phyloP scores from a whole-genome alignment of 2,888 invertebrate species.

The Mycogona germanica region DNA sequence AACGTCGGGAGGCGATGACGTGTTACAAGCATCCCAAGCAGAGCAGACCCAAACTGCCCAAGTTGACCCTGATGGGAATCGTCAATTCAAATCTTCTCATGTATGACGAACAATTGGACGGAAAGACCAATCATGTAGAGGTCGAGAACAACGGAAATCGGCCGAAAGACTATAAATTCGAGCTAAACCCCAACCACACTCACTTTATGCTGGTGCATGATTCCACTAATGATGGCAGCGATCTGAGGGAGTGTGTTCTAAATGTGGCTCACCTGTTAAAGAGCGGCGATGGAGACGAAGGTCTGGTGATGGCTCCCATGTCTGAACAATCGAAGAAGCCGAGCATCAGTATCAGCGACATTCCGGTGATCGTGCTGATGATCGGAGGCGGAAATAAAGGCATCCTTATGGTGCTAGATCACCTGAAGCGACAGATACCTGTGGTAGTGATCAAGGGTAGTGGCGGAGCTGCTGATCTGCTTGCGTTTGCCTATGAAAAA shows the following conservation, averaged over 20 bases:
- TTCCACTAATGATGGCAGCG: conserved; percentile 25
- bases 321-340: conserved; percentile 13
- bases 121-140: conserved; percentile 21
- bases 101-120: conserved; percentile 23
- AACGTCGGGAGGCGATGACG: conserved; percentile 25
- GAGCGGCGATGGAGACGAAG: conserved; percentile 10
- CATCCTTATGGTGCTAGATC: conserved; percentile 31
- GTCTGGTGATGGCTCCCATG: no score
- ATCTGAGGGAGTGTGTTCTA: conserved; percentile 24
- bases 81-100: conserved; percentile 24
- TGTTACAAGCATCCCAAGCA: conserved; percentile 22
- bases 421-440: conserved; percentile 33
- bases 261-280: conserved; percentile 24
- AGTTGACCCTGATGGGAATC: conserved; percentile 30
- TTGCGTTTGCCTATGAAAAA: conserved; percentile 33
- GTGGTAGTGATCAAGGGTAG: conserved; percentile 34
- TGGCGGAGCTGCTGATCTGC: conserved; percentile 33
- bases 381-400: conserved; percentile 33
- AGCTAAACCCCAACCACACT: conserved; percentile 33
- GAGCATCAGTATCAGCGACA: conserved; percentile 22
- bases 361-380: conserved; percentile 34
- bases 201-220: conserved; percentile 32
- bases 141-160: conserved; percentile 25
- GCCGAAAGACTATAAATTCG: conserved; percentile 25
- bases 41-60: conserved; percentile 18